A percentile compares a stretch with the other conserved stretches of the same genome.
Evolutionary conservation across 2,113 vertebrate genomes (phyloP).

Genomic region (Chionomys nivalis): DNA sequence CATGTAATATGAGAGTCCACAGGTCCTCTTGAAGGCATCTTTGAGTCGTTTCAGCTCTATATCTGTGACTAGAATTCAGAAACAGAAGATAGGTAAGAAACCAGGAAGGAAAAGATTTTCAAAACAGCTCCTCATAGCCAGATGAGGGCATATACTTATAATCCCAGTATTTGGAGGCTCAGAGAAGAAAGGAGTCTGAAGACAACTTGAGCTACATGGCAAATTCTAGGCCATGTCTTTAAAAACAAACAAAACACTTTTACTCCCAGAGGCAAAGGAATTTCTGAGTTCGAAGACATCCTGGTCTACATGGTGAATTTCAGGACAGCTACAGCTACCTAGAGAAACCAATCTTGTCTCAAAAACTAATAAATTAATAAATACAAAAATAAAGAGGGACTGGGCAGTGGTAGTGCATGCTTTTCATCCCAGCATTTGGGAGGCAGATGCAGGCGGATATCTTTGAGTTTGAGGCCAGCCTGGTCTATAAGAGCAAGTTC

Average conservation of each 20-base stretch:
- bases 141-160: not conserved
- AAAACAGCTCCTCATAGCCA: not conserved
- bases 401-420: too few relatives aligned
- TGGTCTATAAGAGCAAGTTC: too few relatives aligned
- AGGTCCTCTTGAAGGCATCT: constrained; percentile 99
- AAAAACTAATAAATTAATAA: not conserved
- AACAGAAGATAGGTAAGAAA: constrained; percentile 59
- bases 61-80: constrained; percentile 92
- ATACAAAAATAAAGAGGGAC: not conserved
- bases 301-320: not conserved
- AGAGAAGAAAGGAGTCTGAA: not conserved
- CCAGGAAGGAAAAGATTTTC: constrained; percentile 4
- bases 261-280: not conserved
- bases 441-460: too few relatives aligned
- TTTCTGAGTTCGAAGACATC: not conserved
- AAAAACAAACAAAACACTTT: not conserved
- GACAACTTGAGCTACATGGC: not conserved
- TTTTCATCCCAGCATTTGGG: too few relatives aligned
- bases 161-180: not conserved
- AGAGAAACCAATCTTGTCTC: not conserved
- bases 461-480: not conserved
- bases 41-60: constrained; percentile 97
- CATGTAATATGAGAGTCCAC: constrained; percentile 97
- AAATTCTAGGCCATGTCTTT: not conserved
- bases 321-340: too few relatives aligned